A percentile compares a stretch with the other conserved stretches of the same genome.
Evolutionary conservation across 2,797 vertebrate genomes (phyloP).

Genomic region (Xenops minutus): DNA sequence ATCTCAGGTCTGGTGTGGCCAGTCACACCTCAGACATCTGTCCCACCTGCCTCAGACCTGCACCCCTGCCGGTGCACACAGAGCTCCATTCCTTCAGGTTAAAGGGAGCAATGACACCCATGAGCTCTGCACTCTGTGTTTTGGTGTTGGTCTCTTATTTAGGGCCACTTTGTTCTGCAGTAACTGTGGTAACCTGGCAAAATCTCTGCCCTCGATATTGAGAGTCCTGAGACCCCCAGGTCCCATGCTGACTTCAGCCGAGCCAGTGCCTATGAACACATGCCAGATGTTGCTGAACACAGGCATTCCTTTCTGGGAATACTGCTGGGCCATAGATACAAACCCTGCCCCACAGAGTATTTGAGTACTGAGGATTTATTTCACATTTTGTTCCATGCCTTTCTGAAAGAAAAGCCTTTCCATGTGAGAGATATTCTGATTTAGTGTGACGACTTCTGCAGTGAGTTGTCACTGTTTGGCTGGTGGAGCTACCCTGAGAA

Average conservation of each 20-base stretch:
- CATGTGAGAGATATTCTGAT: not conserved
- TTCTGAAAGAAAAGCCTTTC: slow-evolving; percentile 23
- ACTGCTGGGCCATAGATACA: not conserved
- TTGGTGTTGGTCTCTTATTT: not conserved
- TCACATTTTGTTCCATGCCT: not conserved
- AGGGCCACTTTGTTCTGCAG: not conserved
- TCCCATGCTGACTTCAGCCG: slow-evolving; percentile 11
- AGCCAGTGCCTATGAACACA: not conserved
- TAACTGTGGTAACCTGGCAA: slow-evolving; percentile 24
- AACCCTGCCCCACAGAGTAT: not conserved
- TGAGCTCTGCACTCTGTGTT: not conserved
- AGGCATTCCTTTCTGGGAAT: slow-evolving; percentile 35
- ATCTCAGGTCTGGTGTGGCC: not conserved
- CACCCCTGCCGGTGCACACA: accelerated
- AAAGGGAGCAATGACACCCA: accelerated
- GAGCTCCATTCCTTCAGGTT: not conserved
- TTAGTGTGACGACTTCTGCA: slow-evolving; percentile 22
- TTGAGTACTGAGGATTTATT: slow-evolving; percentile 28
- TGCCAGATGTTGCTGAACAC: slow-evolving; percentile 6
- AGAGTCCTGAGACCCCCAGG: not conserved
- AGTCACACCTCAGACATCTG: not conserved
- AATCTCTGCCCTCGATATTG: not conserved
- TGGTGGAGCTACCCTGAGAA: slow-evolving; percentile 4
- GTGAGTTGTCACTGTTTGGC: not conserved
- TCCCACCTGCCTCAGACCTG: not conserved